Conservation (phyloP, 2,888 invertebrate species). For the Polymixis lichenea region DNA sequence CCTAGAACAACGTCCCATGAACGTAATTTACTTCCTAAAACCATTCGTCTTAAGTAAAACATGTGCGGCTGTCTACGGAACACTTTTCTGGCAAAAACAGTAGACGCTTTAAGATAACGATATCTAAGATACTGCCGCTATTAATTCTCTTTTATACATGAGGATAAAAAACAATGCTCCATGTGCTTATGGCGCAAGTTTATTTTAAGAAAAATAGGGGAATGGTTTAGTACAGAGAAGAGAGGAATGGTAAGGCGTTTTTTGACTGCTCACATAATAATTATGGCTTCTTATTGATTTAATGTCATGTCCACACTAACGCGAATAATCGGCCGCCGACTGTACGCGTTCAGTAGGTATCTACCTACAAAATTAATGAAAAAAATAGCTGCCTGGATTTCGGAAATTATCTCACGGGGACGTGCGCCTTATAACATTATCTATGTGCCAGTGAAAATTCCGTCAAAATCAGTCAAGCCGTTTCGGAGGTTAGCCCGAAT, state of each 20-base stretch:
- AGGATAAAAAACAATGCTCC: conserved; percentile 37
- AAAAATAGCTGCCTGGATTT: too few species aligned
- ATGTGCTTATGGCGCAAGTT: conserved; percentile 1
- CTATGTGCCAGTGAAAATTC: too few species aligned
- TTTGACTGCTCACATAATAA: not conserved
- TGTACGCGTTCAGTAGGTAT: not conserved
- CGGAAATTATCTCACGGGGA: too few species aligned
- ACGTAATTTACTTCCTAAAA: conserved; percentile 37
- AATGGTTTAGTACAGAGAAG: not conserved
- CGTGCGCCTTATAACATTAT: too few species aligned
- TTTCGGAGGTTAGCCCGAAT: too few species aligned
- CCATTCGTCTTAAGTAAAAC: conserved; percentile 52
- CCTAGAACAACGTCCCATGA: not conserved
- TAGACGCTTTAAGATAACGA: conserved; percentile 32
- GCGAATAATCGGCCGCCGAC: not conserved
- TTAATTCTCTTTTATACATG: conserved; percentile 54
- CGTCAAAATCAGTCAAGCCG: too few species aligned
- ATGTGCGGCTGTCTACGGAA: conserved; percentile 29
- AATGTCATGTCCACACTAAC: not conserved
- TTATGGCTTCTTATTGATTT: not conserved
- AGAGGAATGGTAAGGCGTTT: not conserved
- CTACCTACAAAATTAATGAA: too few species aligned
- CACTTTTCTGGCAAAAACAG: conserved; percentile 52
- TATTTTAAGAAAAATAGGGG: not conserved
- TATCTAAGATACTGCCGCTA: conserved; percentile 45